Base-by-base conservation (phyloP, 2,888 invertebrate species). In the Physocephala rufipes region DNA sequence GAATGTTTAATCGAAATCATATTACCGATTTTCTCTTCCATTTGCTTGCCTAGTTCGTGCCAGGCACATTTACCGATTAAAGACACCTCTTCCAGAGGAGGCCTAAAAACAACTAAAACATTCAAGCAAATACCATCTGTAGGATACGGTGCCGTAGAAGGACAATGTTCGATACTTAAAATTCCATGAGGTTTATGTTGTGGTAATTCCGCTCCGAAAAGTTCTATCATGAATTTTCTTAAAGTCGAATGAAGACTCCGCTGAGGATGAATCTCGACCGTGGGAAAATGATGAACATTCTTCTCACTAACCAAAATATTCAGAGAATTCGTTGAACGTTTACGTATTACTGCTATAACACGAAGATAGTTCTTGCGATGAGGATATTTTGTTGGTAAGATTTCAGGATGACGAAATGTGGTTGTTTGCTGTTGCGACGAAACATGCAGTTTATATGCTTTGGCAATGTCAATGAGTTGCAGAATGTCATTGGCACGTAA, bases 51-150 rank as follows among this genome's bases (percentile, higher is more conserved):
- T 58, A 95, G 86, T 86, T 95, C 95, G 78, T 95, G 92, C 96
- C 96, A 96, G 16, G 92, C 91, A 87, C 94, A 96, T 86, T 95
- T 95, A 71, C 95, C 94, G 81, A 93, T 93, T 4, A 95, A 89
- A 13, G 93, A 90, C 0, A 95, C 94, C 82, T 95, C 94, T 87
- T 96, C 96, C 36, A 96, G 87, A 0, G 95, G 93, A 45, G 93
- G 90, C 76, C 94, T 89, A 81, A 96, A 95, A 1, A 94, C 93
- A 16, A 96, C 93, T 64, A 96, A 87, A 51, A 96, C 84, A 59
- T 95, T 93, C 24, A 96, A 86, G 79, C 95, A 95, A 71, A 93
- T 88, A 0, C 96, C 96, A 86, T 96, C 95, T 70, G 88, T 82
- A 69, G 88, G 87, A 73, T 80, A 79, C 5, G 83, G 87, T 51